Percentiles rank a stretch among this genome's conserved stretches.
These are phyloP conservation scores for Leptothorax acervorum DNA, from an alignment of 2,888 invertebrate genomes.

Conservation along the genomic window DNA sequence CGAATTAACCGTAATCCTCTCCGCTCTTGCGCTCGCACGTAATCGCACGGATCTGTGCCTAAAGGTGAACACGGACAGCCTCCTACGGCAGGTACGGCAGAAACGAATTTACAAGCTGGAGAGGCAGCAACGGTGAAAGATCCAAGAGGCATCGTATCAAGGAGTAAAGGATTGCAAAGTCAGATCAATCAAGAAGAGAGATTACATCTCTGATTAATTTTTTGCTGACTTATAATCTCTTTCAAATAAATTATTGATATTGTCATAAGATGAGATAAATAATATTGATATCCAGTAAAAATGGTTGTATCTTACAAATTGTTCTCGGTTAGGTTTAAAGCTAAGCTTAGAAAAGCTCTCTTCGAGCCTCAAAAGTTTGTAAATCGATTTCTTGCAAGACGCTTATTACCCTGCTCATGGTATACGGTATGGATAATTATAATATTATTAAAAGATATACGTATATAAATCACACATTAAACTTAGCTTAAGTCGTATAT, in stretches of 20 bases:
- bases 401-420: conserved; percentile 38
- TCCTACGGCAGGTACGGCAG: conserved; percentile 15
- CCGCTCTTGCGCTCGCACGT: conserved; percentile 63
- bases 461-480: not conserved
- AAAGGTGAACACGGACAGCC: conserved; percentile 38
- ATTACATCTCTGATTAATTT: not conserved
- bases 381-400: conserved; percentile 6
- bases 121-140: not conserved
- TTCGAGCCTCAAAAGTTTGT: conserved; percentile 32
- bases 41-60: conserved; percentile 43
- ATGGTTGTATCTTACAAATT: not conserved
- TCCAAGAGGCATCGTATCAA: not conserved
- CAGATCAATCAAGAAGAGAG: not conserved
- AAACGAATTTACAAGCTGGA: conserved; percentile 36
- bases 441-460: conserved; percentile 19
- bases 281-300: not conserved
- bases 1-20: conserved; percentile 72
- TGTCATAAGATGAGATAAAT: not conserved
- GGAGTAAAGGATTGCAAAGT: not conserved
- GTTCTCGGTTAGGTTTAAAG: not conserved
- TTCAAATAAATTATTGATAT: not conserved
- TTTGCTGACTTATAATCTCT: not conserved
- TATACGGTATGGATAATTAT: conserved; percentile 47
- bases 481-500: conserved; percentile 38
- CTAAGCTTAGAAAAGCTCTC: not conserved